Conservation (phyloP, 2,888 invertebrate species). For the Cistogaster globosa region DNA sequence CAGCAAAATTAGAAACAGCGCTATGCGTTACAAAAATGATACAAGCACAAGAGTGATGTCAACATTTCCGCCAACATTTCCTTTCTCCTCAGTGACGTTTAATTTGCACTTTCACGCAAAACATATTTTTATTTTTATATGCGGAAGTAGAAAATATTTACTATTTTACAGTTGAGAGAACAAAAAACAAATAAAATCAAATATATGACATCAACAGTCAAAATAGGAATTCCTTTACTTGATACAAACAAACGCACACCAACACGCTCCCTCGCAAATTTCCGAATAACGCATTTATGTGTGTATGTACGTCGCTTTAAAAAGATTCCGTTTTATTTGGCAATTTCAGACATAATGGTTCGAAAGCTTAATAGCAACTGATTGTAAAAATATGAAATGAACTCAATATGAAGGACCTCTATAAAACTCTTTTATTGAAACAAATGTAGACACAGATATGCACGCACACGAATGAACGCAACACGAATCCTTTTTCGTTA, state of each 20-base stretch:
- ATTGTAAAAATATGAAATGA: slow-evolving; percentile 57
- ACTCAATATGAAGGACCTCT: slow-evolving; percentile 64
- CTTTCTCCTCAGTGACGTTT: slow-evolving; percentile 56
- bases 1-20: slow-evolving; percentile 27
- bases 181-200: slow-evolving; percentile 39
- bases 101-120: slow-evolving; percentile 43
- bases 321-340: slow-evolving; percentile 31
- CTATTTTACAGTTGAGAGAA: background rate
- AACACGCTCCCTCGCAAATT: background rate
- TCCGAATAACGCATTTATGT: background rate
- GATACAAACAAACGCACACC: background rate
- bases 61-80: slow-evolving; percentile 77
- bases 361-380: slow-evolving; percentile 56
- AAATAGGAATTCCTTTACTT: slow-evolving; percentile 20
- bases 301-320: background rate
- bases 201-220: slow-evolving; percentile 47
- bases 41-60: slow-evolving; percentile 70
- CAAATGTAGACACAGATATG: slow-evolving; percentile 5
- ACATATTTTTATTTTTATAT: slow-evolving; percentile 11
- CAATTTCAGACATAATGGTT: slow-evolving; percentile 53
- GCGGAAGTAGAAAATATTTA: slow-evolving; percentile 14
- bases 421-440: slow-evolving; percentile 44
- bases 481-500: slow-evolving; percentile 33
- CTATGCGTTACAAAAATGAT: slow-evolving; percentile 51
- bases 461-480: slow-evolving; percentile 44